Evolutionary conservation across 1,140 invertebrate species (phyloP).

Genomic region (Brachionus manjavacas): DNA sequence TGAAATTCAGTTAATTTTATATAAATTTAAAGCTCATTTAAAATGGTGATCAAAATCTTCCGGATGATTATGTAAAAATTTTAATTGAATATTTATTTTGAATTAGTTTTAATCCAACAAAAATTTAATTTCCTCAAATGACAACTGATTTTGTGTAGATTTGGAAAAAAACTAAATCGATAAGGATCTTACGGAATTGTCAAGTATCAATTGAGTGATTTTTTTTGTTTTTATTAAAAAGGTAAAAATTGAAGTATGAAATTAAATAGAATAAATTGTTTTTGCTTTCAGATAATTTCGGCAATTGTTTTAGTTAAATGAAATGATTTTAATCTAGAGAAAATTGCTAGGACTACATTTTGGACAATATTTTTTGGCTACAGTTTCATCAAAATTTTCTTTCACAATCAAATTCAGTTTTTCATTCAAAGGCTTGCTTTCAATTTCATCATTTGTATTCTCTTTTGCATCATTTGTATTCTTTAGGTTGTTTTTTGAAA

Average conservation of each 20-base stretch:
- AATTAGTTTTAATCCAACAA: not conserved
- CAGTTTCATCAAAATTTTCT: not conserved
- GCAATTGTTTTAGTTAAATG: not conserved
- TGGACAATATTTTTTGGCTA: not conserved
- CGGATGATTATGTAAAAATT: not conserved
- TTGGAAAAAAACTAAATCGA: not conserved
- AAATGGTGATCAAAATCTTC: not conserved
- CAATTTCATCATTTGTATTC: not conserved
- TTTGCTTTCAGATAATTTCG: not conserved
- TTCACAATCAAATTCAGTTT: not conserved
- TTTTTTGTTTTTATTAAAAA: not conserved
- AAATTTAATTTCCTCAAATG: not conserved
- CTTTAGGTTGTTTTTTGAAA: not conserved
- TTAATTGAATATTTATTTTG: not conserved
- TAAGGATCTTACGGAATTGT: not conserved
- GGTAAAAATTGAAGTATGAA: not conserved
- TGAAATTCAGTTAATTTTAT: not conserved
- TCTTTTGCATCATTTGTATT: not conserved
- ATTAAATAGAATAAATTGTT: not conserved
- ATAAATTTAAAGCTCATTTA: not conserved
- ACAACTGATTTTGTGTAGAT: too few relatives aligned
- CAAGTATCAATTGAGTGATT: not conserved
- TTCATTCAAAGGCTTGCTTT: not conserved
- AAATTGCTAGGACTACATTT: slow-evolving; percentile 6
- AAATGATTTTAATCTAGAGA: not conserved